These are phyloP conservation scores for Melanerpes aurifrons DNA, from an alignment of 2,113 vertebrate genomes.

Conservation along the genomic window DNA sequence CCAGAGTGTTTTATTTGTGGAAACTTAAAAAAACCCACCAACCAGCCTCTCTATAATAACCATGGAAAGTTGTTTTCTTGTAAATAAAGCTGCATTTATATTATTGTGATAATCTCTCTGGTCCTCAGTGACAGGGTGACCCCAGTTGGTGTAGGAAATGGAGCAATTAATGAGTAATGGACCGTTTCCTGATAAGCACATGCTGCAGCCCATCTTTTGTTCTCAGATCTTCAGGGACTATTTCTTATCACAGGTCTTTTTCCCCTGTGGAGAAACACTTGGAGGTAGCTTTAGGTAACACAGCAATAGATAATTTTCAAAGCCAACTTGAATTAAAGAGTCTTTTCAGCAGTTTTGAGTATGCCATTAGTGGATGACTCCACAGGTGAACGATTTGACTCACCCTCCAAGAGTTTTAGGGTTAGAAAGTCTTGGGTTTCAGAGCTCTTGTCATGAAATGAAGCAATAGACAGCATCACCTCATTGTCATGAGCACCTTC, in stretches of 20 bases:
- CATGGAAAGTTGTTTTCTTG: conserved; percentile 16
- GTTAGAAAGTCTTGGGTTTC: not conserved
- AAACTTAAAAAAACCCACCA: not conserved
- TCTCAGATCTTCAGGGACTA: conserved; percentile 5
- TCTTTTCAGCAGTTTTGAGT: conserved; percentile 47
- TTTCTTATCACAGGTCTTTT: conserved; percentile 58
- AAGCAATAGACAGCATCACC: not conserved
- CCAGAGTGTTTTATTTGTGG: not conserved
- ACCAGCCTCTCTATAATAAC: not conserved
- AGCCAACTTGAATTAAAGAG: not conserved
- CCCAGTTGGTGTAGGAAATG: conserved; percentile 26
- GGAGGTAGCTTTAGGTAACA: conserved; percentile 66
- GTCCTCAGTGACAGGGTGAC: not conserved
- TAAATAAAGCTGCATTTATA: conserved; percentile 39
- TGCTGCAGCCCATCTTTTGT: conserved; percentile 31
- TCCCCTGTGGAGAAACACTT: conserved; percentile 53
- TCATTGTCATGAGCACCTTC: not conserved
- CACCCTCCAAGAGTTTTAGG: not conserved
- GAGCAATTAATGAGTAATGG: conserved; percentile 40
- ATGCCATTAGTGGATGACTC: conserved; percentile 7
- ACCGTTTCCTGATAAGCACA: conserved; percentile 25
- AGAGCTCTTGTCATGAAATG: not conserved
- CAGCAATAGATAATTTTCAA: conserved; percentile 21
- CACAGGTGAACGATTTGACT: conserved; percentile 2
- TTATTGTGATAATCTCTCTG: conserved; percentile 5